These are phyloP conservation scores for Talpa occidentalis DNA, from an alignment of 2,113 vertebrate genomes.

Conservation along the genomic window DNA sequence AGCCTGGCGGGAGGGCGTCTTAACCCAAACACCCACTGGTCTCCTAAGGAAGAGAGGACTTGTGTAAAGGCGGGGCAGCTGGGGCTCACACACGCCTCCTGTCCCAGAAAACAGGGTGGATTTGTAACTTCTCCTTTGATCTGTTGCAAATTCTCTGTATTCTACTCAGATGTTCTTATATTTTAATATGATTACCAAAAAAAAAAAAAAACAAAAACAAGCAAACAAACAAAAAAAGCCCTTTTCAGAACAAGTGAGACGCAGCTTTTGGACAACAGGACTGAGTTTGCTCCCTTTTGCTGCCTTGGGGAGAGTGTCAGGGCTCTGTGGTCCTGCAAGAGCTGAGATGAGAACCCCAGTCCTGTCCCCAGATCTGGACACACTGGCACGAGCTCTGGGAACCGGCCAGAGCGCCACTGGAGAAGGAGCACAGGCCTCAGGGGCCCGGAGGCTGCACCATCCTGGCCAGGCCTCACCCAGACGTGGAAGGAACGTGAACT, in stretches of 20 bases:
- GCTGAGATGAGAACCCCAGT: too few relatives aligned
- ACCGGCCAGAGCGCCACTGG: too few relatives aligned
- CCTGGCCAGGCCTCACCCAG: too few relatives aligned
- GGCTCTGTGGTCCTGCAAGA: too few relatives aligned
- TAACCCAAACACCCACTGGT: conserved; percentile 63
- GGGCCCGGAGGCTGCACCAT: too few relatives aligned
- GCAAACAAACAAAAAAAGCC: too few relatives aligned
- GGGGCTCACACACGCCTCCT: not conserved
- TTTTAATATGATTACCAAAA: conserved; percentile 40
- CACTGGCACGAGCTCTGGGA: too few relatives aligned
- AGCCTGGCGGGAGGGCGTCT: conserved; percentile 68
- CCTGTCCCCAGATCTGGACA: too few relatives aligned
- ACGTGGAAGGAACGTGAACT: too few relatives aligned
- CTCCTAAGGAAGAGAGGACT: conserved; percentile 3
- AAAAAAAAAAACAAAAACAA: too few relatives aligned
- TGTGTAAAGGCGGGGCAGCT: not conserved
- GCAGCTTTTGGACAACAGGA: not conserved
- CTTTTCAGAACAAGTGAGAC: not conserved
- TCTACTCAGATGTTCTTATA: not conserved
- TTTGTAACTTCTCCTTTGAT: conserved; percentile 43
- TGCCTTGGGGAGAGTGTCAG: too few relatives aligned
- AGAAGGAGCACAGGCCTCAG: too few relatives aligned
- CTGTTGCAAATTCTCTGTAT: not conserved
- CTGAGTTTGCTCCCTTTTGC: not conserved
- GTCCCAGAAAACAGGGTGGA: not conserved